Evolutionary conservation across 2,113 vertebrate species (phyloP).

Genomic region (Vulpes lagopus): DNA sequence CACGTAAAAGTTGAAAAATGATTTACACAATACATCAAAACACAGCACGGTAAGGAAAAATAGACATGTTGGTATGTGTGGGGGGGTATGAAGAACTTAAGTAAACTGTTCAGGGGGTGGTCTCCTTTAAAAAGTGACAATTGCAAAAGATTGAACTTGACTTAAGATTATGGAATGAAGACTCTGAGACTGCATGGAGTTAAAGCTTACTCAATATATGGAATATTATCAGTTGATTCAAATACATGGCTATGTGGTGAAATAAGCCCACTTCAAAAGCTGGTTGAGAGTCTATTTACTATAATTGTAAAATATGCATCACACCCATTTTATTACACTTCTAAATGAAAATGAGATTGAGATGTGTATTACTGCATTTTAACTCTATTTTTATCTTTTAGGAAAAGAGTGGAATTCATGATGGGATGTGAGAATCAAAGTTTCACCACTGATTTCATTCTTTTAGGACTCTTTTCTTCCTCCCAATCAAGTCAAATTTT

Average conservation of each 20-base stretch:
- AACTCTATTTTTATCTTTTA: background rate
- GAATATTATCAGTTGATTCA: background rate
- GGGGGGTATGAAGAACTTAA: background rate
- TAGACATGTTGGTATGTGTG: background rate
- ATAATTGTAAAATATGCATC: background rate
- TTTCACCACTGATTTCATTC: conserved; percentile 13
- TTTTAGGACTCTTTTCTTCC: conserved; percentile 55
- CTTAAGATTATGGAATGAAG: background rate
- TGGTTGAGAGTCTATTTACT: background rate
- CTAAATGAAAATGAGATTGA: background rate
- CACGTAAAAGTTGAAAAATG: background rate
- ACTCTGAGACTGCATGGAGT: background rate
- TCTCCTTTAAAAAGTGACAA: background rate
- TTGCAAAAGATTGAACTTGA: background rate
- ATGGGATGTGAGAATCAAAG: conserved; percentile 20
- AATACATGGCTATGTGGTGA: background rate
- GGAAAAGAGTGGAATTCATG: background rate
- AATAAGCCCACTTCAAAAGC: background rate
- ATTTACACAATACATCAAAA: background rate
- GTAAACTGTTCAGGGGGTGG: fast-evolving
- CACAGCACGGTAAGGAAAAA: background rate
- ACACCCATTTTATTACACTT: background rate
- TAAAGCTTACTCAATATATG: background rate
- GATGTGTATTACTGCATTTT: background rate
- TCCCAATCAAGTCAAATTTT: background rate